These are phyloP conservation scores for Enhydra lutris DNA, from an alignment of 2,113 vertebrate genomes.

Conservation along the genomic window DNA sequence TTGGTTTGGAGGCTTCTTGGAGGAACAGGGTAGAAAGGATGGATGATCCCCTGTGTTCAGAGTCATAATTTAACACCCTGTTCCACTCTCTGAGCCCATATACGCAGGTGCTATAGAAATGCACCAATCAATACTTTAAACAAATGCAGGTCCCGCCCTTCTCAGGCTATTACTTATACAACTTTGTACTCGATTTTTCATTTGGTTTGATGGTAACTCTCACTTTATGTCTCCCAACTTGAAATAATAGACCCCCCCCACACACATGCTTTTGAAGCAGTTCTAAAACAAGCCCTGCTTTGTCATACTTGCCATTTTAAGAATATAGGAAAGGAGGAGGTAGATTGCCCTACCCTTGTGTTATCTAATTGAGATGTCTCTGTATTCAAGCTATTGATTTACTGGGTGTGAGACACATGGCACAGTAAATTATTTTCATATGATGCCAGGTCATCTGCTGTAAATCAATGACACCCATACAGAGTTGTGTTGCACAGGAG, in stretches of 20 bases:
- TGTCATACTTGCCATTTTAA: conserved; percentile 11
- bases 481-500: conserved; percentile 3
- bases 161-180: neutral
- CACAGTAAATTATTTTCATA: conserved; percentile 59
- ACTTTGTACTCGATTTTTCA: neutral
- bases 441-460: conserved; percentile 24
- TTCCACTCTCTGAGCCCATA: neutral
- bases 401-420: neutral
- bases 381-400: conserved; percentile 39
- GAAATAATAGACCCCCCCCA: neutral
- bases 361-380: conserved; percentile 36
- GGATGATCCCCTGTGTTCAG: neutral
- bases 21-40: neutral
- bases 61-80: neutral
- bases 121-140: neutral
- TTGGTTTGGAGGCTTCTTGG: neutral
- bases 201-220: neutral
- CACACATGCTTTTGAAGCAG: neutral
- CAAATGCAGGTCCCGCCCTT: neutral
- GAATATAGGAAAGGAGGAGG: neutral
- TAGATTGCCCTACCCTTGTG: neutral
- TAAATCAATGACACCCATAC: conserved; percentile 38
- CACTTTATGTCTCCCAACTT: neutral
- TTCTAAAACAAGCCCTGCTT: neutral
- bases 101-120: conserved; percentile 15